Percentiles rank a stretch among this genome's conserved stretches.
Evolutionary conservation across 2,888 invertebrate species (phyloP).

Genomic region (Yponomeuta malinellus): DNA sequence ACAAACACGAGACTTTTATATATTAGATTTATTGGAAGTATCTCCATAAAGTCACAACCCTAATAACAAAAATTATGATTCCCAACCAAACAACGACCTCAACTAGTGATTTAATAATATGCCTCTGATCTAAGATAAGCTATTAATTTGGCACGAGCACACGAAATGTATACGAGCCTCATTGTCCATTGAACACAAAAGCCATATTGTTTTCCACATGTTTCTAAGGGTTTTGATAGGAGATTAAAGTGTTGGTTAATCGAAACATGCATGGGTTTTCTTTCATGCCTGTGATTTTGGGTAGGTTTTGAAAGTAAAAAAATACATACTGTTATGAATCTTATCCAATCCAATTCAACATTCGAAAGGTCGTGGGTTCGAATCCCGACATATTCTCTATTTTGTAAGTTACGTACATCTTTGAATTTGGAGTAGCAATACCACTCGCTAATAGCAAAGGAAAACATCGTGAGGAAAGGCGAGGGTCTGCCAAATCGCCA

Average conservation of each 20-base stretch:
- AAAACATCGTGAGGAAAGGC: too few species aligned
- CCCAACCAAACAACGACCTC: slow-evolving; percentile 54
- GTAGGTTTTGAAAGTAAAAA: too few species aligned
- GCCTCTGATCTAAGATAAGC: slow-evolving; percentile 45
- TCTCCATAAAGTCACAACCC: slow-evolving; percentile 35
- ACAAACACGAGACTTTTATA: too few species aligned
- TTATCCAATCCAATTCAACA: too few species aligned
- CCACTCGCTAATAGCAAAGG: too few species aligned
- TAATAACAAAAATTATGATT: slow-evolving; percentile 54
- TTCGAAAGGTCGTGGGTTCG: too few species aligned
- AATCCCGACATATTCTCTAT: too few species aligned
- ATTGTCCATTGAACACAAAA: slow-evolving; percentile 51
- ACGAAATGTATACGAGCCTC: slow-evolving; percentile 57
- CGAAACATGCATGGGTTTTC: background rate
- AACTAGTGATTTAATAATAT: slow-evolving; percentile 2
- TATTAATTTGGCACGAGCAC: slow-evolving; percentile 70
- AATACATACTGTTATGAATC: too few species aligned
- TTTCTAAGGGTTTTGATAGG: slow-evolving; percentile 1
- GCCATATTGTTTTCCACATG: slow-evolving; percentile 47
- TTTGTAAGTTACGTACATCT: too few species aligned
- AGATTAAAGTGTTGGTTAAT: background rate
- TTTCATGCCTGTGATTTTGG: background rate
- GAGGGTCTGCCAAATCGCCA: too few species aligned
- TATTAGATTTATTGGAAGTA: too few species aligned
- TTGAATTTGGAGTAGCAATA: too few species aligned